phyloP scores from a whole-genome alignment of 2,797 vertebrate species.

The Otus scops region DNA sequence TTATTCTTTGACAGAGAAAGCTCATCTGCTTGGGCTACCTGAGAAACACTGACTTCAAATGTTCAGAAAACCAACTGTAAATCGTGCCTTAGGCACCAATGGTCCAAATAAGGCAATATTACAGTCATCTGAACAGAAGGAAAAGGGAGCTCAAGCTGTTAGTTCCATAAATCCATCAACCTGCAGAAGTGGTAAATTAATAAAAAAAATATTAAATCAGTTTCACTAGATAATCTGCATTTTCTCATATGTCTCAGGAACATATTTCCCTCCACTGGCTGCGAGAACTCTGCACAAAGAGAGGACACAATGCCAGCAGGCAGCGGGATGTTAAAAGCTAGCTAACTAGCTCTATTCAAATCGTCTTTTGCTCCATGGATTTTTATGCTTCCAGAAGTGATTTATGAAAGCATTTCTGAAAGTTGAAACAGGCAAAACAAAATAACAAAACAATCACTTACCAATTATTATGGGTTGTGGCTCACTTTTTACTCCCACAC shows the following conservation, averaged over 20 bases:
- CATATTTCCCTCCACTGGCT: neutral
- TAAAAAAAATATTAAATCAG: neutral
- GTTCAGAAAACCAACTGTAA: neutral
- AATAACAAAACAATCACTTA: slow-evolving; percentile 66
- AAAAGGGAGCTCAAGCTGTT: neutral
- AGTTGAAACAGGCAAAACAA: neutral
- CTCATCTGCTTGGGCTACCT: neutral
- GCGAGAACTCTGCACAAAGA: neutral
- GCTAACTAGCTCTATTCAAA: neutral
- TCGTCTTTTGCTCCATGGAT: neutral
- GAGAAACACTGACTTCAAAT: neutral
- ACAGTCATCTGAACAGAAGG: neutral
- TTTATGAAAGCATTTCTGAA: neutral
- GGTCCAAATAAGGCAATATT: neutral
- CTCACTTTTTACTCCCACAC: slow-evolving; percentile 94
- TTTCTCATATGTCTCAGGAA: neutral
- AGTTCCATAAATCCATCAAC: neutral
- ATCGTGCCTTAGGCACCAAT: neutral
- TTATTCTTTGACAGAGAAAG: neutral
- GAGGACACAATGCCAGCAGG: neutral
- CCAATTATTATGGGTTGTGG: slow-evolving; percentile 93
- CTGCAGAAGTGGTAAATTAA: neutral
- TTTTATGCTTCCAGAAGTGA: neutral
- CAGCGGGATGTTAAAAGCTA: neutral
- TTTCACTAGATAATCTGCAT: neutral